Evolutionary conservation across 2,113 vertebrate genomes (phyloP).

Genomic region (Phocoena sinus): DNA sequence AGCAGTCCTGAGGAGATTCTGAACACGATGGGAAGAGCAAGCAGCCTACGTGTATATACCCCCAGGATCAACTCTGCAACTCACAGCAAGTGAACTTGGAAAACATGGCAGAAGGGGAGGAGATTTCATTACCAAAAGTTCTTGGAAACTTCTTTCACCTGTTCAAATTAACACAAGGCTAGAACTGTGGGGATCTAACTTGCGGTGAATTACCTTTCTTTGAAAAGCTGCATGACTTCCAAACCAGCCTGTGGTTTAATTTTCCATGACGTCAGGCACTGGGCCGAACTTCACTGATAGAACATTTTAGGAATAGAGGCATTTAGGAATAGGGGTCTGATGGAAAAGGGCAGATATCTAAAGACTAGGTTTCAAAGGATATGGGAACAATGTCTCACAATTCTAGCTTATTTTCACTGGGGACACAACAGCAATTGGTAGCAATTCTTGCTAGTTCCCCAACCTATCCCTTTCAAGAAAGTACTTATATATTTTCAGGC

Average conservation of each 20-base stretch:
- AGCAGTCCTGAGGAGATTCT: neutral
- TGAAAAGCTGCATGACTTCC: neutral
- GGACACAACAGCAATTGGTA: neutral
- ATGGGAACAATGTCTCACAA: neutral
- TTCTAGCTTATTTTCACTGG: neutral
- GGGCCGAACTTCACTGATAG: no score
- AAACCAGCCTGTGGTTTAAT: neutral
- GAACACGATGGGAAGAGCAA: neutral
- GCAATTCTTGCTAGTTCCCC: neutral
- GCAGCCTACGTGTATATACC: neutral
- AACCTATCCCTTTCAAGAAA: neutral
- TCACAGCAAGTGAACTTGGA: neutral
- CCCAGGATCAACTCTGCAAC: neutral
- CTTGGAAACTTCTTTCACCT: neutral
- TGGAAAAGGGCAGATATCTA: neutral
- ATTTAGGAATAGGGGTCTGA: neutral
- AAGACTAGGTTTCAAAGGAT: neutral
- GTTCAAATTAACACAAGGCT: neutral
- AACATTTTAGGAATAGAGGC: neutral
- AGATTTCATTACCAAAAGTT: neutral
- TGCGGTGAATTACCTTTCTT: neutral
- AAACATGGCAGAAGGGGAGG: neutral
- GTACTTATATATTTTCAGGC: neutral
- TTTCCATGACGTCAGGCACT: neutral
- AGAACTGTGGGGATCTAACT: neutral